Base-by-base conservation (phyloP, 2,888 invertebrate species). In the Chironomus riparius region DNA sequence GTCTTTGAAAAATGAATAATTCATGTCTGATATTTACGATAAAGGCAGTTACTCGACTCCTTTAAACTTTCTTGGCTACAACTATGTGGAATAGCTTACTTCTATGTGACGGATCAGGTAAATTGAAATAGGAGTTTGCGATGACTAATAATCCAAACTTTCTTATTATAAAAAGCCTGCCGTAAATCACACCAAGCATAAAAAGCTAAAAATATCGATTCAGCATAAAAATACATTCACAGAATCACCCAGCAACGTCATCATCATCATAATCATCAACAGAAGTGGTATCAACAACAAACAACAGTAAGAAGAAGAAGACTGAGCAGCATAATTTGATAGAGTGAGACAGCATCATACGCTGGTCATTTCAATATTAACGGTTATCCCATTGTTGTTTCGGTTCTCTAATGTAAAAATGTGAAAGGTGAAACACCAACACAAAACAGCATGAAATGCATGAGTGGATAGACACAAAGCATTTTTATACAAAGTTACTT, bases 381-480 rank as follows among this genome's bases (percentile, higher is more conserved):
- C 73, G 73, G 73, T 73, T 73, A 65, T 38, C 13, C 13, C 47
- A 65, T 73, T 73, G 65, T 65, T 65, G 15, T 62, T 21, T 4
- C n/a, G 6, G 38, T 38, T 50, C 15, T 15, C 50, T 50, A 15
- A 50, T 50, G 50, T 50, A 50, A 50, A 50, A 73, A 73, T 73
- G 73, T 73, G 73, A 73, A 73, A 73, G 73, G 73, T 73, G 73
- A 73, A 73, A 65, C 73, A 73, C 73, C 47, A 73, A 73, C 73
- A 73, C 65, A 61, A 73, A 47, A 22, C 61, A 47, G 61, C 73
- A 73, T 73, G 73, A 47, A 65, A 73, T 73, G 73, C 62, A 65
- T 73, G 47, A 73, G 65, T 73, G 73, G 72, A 61, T 48, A 72
- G 72, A 38, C 47, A 72, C 72, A 72, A 72, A 28, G 22, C 72